phyloP scores from a whole-genome alignment of 2,797 vertebrate species.

The Coregonus suidteri region DNA sequence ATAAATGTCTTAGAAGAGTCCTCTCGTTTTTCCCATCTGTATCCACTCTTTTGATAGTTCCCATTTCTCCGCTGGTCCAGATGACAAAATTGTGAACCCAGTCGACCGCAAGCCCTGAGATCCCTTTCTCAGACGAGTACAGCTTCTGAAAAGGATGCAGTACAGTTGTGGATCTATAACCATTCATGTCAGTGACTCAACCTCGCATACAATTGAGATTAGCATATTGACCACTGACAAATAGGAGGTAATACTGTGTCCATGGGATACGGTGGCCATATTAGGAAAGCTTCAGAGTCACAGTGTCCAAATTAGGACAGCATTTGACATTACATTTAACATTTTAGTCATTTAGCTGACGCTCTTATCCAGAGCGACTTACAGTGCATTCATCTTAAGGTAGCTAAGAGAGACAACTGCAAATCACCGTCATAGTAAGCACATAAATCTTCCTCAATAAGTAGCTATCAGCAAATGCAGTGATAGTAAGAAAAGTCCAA shows the following conservation, averaged over 20 bases:
- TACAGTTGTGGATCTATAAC: background rate
- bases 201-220: background rate
- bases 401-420: too few species aligned
- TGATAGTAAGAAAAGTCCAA: too few species aligned
- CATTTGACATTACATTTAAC: too few species aligned
- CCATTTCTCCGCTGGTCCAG: constrained; percentile 83
- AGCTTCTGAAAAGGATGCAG: constrained; percentile 74
- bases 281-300: background rate
- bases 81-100: constrained; percentile 85
- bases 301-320: background rate
- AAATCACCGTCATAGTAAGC: too few species aligned
- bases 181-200: background rate
- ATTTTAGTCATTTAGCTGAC: too few species aligned
- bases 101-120: constrained; percentile 88
- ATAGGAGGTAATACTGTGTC: background rate
- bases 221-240: background rate
- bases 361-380: too few species aligned
- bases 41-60: constrained; percentile 82
- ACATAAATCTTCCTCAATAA: too few species aligned
- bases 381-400: too few species aligned
- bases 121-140: constrained; percentile 78
- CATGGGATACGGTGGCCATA: background rate
- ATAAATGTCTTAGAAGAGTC: constrained; percentile 78
- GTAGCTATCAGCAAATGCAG: too few species aligned
- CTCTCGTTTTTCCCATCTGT: constrained; percentile 78